phyloP scores from a whole-genome alignment of 2,888 invertebrate genomes.

The Blomia tropicalis region DNA sequence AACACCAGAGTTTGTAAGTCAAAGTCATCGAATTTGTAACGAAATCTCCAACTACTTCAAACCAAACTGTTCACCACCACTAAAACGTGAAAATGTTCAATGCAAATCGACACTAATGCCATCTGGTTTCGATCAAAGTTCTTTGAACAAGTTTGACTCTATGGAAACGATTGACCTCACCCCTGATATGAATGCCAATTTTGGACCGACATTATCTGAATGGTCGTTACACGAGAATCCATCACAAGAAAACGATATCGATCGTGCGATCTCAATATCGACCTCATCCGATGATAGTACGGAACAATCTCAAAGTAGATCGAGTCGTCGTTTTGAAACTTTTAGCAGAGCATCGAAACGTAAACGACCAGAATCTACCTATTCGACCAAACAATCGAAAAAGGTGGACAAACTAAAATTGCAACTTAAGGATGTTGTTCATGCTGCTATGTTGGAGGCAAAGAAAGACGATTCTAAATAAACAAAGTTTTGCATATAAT shows the following conservation, averaged over 20 bases:
- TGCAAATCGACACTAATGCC: not conserved
- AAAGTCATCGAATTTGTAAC: not conserved
- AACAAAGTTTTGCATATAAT: no score
- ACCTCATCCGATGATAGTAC: not conserved
- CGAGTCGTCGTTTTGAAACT: not conserved
- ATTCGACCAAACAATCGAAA: not conserved
- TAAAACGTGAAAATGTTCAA: not conserved
- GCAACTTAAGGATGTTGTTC: slow-evolving; percentile 1
- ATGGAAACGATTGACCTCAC: slow-evolving; percentile 8
- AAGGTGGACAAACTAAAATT: slow-evolving; percentile 1
- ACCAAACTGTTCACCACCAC: not conserved
- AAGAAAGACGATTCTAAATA: not conserved
- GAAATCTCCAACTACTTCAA: slow-evolving; percentile 5
- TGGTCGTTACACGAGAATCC: not conserved
- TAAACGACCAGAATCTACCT: not conserved
- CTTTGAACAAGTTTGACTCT: not conserved
- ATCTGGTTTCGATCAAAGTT: not conserved
- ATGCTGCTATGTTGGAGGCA: not conserved
- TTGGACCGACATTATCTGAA: not conserved
- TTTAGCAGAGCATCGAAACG: not conserved
- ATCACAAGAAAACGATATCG: not conserved
- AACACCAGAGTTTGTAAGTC: not conserved
- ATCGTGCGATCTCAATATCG: not conserved
- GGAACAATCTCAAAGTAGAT: not conserved
- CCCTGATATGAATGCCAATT: not conserved